These are phyloP conservation scores for Lipotes vexillifer DNA, from an alignment of 2,113 vertebrate genomes.

Conservation along the genomic window DNA sequence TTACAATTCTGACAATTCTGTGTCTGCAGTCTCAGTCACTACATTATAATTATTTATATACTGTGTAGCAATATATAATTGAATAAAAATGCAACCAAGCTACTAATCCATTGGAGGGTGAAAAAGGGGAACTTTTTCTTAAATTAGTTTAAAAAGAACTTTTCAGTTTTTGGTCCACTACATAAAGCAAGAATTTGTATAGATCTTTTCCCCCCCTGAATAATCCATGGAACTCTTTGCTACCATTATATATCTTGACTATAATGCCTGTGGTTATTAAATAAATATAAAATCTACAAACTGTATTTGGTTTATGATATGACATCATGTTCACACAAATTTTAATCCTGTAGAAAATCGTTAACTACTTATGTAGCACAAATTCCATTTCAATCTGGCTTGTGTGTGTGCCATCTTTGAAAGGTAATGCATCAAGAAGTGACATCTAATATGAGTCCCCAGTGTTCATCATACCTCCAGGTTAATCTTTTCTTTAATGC, in stretches of 20 bases:
- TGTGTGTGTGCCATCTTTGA: conserved; percentile 1
- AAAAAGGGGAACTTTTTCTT: background rate
- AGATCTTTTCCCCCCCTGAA: background rate
- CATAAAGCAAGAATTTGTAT: background rate
- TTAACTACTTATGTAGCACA: background rate
- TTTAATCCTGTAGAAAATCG: conserved; percentile 6
- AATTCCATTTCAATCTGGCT: conserved; percentile 29
- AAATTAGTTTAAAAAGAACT: background rate
- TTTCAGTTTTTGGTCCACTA: background rate
- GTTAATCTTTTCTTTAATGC: conserved; percentile 70
- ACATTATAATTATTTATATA: background rate
- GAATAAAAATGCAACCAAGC: background rate
- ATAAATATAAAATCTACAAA: conserved; percentile 12
- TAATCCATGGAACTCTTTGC: background rate
- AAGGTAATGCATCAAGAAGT: conserved; percentile 53
- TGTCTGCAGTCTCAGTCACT: background rate
- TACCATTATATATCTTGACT: background rate
- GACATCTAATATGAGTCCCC: conserved; percentile 40
- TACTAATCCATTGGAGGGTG: background rate
- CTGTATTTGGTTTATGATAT: background rate
- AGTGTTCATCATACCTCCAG: conserved; percentile 35
- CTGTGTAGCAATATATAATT: background rate
- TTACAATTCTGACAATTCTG: background rate
- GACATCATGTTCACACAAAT: background rate
- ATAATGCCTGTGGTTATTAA: background rate